Evolutionary conservation across 2,888 invertebrate genomes (phyloP), one percentile per base, ranked within the genome.

Genomic region (Torymus tubicola): DNA sequence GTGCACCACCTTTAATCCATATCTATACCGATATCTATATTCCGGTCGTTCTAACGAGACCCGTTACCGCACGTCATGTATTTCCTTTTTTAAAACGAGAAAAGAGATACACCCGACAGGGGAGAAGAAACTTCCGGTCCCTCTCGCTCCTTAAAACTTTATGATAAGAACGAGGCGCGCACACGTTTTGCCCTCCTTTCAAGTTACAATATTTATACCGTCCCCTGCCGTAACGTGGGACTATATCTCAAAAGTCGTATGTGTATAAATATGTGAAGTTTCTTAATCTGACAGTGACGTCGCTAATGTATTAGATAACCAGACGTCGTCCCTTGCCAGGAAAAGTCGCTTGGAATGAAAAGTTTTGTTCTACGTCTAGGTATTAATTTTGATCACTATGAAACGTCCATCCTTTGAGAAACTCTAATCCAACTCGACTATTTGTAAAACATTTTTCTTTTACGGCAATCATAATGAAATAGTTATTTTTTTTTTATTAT

Each of bases 61-160:
- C 31, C 31, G 31, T 31, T 31, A 42, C 42, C 42, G 1, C 42
- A 8, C 42, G 42, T 8, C 42, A 42, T 42, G 8, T 63, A 63
- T 63, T 63, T 21, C 8, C 8, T 31, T 63, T 63, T 31, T 63
- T 14, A 63, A 63, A 21, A 10, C 8, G 24, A 24, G 3, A 61
- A 61, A 31, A 13, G 24, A 13, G 63, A n/a, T 63, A 42, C 42
- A 42, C 8, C 42, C 42, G 42, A 42, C 42, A 8, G 42, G 42
- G 42, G 5, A 31, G 8, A n/a, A n/a, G n/a, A 24, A 63, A 63
- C 63, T 63, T 31, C 24, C 8, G 31, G 10, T 21, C 31, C 31
- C n/a, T 42, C 42, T 42, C 42, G 69, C 57, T 57, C 55, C 21
- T 69, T 58, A 70, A 70, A 70, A 70, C 70, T 70, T 70, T 12